Percentiles rank a stretch among this genome's conserved stretches.
phyloP scores from a whole-genome alignment of 2,888 invertebrate genomes.

The Drosophila demipolita region DNA sequence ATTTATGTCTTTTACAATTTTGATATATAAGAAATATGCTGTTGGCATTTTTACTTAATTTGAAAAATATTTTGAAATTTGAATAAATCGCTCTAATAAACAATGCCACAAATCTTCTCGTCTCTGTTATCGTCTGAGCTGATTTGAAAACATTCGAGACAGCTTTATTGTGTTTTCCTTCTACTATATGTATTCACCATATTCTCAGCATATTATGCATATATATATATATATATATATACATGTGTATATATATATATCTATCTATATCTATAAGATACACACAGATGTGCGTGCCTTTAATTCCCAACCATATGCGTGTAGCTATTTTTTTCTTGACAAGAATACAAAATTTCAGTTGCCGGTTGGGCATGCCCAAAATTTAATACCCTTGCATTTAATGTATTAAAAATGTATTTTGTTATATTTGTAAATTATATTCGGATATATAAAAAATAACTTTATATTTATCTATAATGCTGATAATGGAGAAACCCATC shows the following conservation, averaged over 20 bases:
- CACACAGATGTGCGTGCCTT: slow-evolving; percentile 19
- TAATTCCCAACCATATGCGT: slow-evolving; percentile 30
- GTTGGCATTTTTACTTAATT: slow-evolving; percentile 6
- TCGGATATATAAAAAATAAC: too few species aligned
- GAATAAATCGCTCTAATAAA: slow-evolving; percentile 41
- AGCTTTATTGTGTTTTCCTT: slow-evolving; percentile 34
- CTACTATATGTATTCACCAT: not conserved
- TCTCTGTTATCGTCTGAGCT: not conserved
- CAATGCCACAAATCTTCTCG: slow-evolving; percentile 30
- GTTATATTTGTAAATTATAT: too few species aligned
- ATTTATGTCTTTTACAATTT: slow-evolving; percentile 1
- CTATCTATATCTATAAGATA: slow-evolving; percentile 21
- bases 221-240: not conserved
- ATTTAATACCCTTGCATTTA: not conserved
- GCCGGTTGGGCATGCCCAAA: not conserved
- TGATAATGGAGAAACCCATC: not conserved
- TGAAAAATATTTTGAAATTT: slow-evolving; percentile 23
- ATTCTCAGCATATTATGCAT: not conserved
- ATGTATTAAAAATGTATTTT: not conserved
- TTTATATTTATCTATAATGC: not conserved
- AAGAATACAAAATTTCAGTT: not conserved
- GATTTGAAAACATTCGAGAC: slow-evolving; percentile 13
- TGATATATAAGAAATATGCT: not conserved
- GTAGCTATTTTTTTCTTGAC: slow-evolving; percentile 1
- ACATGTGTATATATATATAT: not conserved